phyloP scores from a whole-genome alignment of 2,888 invertebrate species.

The Callinectes sapidus region DNA sequence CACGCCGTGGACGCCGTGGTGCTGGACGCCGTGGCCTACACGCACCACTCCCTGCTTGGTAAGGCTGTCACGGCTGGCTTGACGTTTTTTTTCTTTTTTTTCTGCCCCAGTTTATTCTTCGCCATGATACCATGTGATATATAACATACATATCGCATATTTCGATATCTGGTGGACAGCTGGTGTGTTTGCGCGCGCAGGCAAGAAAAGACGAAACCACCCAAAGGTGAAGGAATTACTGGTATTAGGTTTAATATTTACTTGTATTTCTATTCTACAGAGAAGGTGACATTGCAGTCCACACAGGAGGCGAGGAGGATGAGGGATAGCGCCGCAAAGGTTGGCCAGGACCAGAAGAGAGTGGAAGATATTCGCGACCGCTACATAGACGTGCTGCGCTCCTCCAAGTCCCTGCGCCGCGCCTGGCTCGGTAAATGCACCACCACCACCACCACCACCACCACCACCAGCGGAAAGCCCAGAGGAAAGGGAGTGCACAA shows the following conservation, averaged over 20 bases:
- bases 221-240: too few relatives aligned
- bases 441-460: background rate
- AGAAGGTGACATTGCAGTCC: background rate
- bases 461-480: background rate
- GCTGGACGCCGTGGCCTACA: constrained; percentile 48
- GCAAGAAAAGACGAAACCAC: background rate
- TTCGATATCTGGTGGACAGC: background rate
- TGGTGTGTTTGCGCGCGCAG: background rate
- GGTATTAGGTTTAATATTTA: background rate
- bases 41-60: constrained; percentile 56
- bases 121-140: background rate
- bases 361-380: constrained; percentile 42
- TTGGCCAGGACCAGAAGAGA: background rate
- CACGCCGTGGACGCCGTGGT: constrained; percentile 49
- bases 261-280: background rate
- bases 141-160: background rate
- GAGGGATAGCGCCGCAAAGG: background rate
- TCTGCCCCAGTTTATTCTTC: background rate
- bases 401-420: constrained; percentile 38
- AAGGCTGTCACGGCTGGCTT: background rate
- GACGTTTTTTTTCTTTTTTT: background rate
- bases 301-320: background rate
- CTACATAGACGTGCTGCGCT: constrained; percentile 34
- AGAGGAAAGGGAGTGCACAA: background rate
- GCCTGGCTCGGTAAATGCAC: background rate